Evolutionary conservation across 2,113 vertebrate genomes (phyloP).

Genomic region (Microcebus ravelobensis): DNA sequence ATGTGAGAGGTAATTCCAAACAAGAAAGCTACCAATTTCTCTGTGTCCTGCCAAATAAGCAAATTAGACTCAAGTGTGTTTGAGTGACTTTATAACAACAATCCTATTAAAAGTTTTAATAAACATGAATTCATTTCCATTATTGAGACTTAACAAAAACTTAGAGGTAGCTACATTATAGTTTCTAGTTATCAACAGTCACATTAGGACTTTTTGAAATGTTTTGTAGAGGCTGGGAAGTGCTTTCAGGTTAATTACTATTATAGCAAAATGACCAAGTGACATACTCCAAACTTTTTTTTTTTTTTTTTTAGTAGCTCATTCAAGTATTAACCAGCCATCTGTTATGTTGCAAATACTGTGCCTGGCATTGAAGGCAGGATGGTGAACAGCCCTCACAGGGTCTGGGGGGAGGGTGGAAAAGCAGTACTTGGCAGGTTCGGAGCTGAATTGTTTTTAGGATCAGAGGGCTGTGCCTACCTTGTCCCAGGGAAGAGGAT

Average conservation of each 20-base stretch:
- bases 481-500: conserved; percentile 86
- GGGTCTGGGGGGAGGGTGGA: background rate
- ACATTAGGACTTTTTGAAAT: background rate
- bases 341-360: background rate
- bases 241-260: background rate
- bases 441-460: rapidly evolving
- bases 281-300: background rate
- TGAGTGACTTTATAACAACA: background rate
- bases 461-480: conserved; percentile 67
- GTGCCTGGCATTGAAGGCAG: too few relatives aligned
- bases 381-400: background rate
- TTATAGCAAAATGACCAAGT: background rate
- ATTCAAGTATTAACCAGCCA: background rate
- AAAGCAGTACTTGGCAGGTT: background rate
- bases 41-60: conserved; percentile 81
- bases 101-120: background rate
- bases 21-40: conserved; percentile 89
- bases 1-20: conserved; percentile 88
- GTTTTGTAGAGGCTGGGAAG: background rate
- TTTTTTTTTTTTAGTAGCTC: background rate
- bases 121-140: background rate
- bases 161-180: background rate
- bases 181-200: background rate
- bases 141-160: background rate
- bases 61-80: background rate